Conservation (phyloP, 2,797 vertebrate species). For the Myotis myotis region DNA sequence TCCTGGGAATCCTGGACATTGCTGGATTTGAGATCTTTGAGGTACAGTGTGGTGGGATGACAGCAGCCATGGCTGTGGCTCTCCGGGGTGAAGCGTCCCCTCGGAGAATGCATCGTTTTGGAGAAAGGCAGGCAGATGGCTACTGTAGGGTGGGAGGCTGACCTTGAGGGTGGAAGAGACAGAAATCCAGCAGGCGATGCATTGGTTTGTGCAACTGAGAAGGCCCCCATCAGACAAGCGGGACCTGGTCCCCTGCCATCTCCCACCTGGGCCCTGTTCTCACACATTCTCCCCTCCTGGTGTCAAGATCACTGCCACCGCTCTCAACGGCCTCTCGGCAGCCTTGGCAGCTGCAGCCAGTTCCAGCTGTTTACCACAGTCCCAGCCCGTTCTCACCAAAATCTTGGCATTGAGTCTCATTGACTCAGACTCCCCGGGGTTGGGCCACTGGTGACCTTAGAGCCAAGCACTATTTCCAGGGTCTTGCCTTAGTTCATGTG, state of each 20-base stretch:
- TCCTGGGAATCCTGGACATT: constrained; percentile 97
- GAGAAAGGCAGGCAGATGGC: background rate
- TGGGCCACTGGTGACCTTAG: background rate
- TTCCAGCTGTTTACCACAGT: background rate
- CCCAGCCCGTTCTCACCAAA: background rate
- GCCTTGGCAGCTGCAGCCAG: too few relatives aligned
- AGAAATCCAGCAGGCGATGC: background rate
- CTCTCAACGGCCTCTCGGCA: background rate
- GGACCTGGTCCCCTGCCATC: background rate
- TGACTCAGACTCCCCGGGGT: background rate
- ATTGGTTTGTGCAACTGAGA: background rate
- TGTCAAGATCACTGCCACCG: background rate
- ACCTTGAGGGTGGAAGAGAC: background rate
- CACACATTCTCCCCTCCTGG: background rate
- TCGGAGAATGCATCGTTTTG: background rate
- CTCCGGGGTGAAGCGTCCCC: background rate
- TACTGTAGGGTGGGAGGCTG: background rate
- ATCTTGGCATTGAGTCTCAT: background rate
- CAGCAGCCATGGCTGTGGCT: background rate
- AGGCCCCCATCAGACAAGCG: background rate
- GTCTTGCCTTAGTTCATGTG: background rate
- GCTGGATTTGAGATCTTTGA: constrained; percentile 99
- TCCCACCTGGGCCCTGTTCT: background rate
- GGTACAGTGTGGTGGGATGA: constrained; percentile 78
- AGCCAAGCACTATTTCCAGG: background rate